Base-by-base conservation (phyloP, 2,797 vertebrate species). In the Tamandua tetradactyla region DNA sequence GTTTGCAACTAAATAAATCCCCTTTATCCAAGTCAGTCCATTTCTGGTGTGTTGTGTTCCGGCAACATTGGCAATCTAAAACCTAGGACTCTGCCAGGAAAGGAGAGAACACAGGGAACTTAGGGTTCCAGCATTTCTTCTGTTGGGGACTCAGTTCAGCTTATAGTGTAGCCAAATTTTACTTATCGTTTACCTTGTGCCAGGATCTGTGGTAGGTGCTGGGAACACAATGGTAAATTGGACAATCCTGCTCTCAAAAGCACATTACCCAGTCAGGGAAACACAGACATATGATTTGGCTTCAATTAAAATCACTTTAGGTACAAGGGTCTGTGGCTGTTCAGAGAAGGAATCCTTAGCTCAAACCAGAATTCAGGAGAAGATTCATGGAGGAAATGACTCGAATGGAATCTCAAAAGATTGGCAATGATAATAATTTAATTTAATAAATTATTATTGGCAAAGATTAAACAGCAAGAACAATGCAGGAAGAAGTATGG, bases 261-360 rank as follows among this genome's bases (percentile, higher is more conserved):
- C 40, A 44, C 3, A 17, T 11, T 14, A 23, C 20, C 13, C 30
- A 52, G 49, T 32, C 15, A 35, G 68, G 3, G 32, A 10, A 22
- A 42, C 7, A 47, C 8, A 12, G 2, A 66, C 32, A 57, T 15
- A 3, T 2, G 5, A 30, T 7, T 12, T 57, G 20, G 27, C 42
- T 3, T 57, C 87, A 74, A 32, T 74, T 32, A 49, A 32, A 20
- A n/a, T 1, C 25, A 20, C 3, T 0, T 30, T 0, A 0, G 3
- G 22, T 47, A 7, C 57, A 23, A 49, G 44, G 37, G 44, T 14
- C 35, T 17, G 0, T 12, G 22, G 12, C 7, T 37, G 37, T 68
- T 44, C n/a, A 27, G 8, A n/a, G 62, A 37, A 68, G 71, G 57
- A 22, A 35, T n/a, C 17, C 13, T 25, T 4, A 17, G 30, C 23